Conservation (phyloP, 1,140 invertebrate genomes). For the Sycophaga agraensis region DNA sequence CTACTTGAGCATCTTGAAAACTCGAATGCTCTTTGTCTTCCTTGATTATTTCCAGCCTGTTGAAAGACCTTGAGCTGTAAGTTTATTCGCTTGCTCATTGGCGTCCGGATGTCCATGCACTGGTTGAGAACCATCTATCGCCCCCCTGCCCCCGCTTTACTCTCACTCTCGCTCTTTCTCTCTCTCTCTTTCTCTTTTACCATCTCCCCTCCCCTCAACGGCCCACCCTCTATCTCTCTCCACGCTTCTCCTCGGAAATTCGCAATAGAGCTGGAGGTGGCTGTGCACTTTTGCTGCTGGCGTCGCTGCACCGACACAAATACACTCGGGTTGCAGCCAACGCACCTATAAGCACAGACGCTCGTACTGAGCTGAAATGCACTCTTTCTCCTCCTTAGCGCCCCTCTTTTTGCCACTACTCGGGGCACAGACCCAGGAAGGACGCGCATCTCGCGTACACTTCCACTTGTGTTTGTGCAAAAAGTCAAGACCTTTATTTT, state of each 20-base stretch:
- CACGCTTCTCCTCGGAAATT: slow-evolving; percentile 24
- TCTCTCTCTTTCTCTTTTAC: not conserved
- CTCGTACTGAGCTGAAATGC: slow-evolving; percentile 4
- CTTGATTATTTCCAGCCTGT: too few species aligned
- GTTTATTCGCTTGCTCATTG: too few species aligned
- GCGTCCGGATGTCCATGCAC: not conserved
- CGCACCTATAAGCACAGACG: too few species aligned
- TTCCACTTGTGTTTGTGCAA: slow-evolving; percentile 27
- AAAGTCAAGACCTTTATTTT: slow-evolving; percentile 23
- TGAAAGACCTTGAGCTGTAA: too few species aligned
- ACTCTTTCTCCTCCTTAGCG: slow-evolving; percentile 17
- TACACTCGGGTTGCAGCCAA: too few species aligned
- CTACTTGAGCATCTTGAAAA: too few species aligned
- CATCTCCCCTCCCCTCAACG: too few species aligned
- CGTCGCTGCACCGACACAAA: too few species aligned
- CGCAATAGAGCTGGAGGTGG: slow-evolving; percentile 17
- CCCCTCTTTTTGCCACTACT: too few species aligned
- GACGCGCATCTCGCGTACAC: slow-evolving; percentile 43
- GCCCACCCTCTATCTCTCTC: too few species aligned
- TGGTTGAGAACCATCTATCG: slow-evolving; percentile 49
- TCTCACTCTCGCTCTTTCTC: too few species aligned
- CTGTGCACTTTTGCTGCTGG: slow-evolving; percentile 13
- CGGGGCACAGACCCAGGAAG: slow-evolving; percentile 59
- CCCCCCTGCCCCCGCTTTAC: not conserved
- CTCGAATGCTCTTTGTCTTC: too few species aligned